phyloP scores from a whole-genome alignment of 2,797 vertebrate genomes.

The Gallinago stenura region DNA sequence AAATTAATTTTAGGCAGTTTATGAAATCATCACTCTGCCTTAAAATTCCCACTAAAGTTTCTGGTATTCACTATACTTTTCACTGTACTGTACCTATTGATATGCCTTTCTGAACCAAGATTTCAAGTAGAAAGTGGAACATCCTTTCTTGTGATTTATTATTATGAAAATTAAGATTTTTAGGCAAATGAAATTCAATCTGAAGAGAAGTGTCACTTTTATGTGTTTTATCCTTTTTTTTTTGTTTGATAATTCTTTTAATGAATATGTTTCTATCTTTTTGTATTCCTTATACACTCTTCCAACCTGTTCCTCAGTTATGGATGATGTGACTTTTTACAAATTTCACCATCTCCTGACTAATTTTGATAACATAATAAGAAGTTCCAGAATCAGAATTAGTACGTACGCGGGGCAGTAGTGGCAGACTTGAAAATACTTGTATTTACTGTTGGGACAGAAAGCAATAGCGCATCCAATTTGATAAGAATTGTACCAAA shows the following conservation, averaged over 20 bases:
- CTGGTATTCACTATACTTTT: background rate
- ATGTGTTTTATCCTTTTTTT: background rate
- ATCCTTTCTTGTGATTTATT: background rate
- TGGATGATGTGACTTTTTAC: background rate
- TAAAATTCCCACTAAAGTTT: background rate
- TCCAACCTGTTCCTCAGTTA: background rate
- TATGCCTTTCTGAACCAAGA: background rate
- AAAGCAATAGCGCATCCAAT: constrained; percentile 64
- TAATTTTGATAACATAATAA: background rate
- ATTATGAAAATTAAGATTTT: background rate
- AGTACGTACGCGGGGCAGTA: constrained; percentile 83
- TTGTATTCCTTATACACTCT: background rate
- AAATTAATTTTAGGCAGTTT: background rate
- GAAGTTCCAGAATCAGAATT: background rate
- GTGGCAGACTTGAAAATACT: constrained; percentile 81
- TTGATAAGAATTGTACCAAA: constrained; percentile 61
- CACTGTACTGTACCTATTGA: background rate
- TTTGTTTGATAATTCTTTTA: background rate
- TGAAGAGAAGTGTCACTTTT: background rate
- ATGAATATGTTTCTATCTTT: background rate
- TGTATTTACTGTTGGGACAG: background rate
- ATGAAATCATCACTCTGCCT: background rate
- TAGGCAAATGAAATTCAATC: background rate
- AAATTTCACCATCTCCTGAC: background rate
- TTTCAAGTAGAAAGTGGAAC: background rate